Percentiles rank a stretch among this genome's conserved stretches.
Conservation (phyloP, 1,140 invertebrate genomes). For the Panagrolaimus sp. region DNA sequence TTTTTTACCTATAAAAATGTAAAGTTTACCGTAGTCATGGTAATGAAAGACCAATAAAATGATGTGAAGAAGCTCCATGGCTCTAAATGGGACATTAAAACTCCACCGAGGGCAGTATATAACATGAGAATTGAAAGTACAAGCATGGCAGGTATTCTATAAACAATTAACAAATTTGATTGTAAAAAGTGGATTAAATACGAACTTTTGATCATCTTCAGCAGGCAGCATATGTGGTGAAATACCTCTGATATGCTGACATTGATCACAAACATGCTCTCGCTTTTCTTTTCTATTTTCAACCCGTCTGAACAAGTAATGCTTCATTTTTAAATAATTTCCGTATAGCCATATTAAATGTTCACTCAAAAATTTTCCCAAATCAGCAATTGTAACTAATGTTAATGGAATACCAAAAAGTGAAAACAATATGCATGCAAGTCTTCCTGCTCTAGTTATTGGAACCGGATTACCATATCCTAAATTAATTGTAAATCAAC, state of each 20-base stretch:
- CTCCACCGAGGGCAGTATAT: slow-evolving; percentile 55
- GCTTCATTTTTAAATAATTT: slow-evolving; percentile 51
- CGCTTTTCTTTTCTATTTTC: slow-evolving; percentile 22
- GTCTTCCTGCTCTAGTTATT: slow-evolving; percentile 42
- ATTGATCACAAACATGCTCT: slow-evolving; percentile 52
- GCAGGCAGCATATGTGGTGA: slow-evolving; percentile 40
- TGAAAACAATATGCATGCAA: slow-evolving; percentile 53
- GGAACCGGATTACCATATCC: slow-evolving; percentile 58
- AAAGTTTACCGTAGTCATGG: slow-evolving; percentile 52
- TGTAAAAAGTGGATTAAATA: not conserved
- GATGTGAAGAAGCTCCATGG: slow-evolving; percentile 58
- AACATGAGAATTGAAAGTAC: slow-evolving; percentile 53
- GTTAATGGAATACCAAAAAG: slow-evolving; percentile 57
- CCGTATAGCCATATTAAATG: slow-evolving; percentile 57
- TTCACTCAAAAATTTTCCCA: slow-evolving; percentile 56
- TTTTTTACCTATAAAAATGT: no score
- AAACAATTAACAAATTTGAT: slow-evolving; percentile 14
- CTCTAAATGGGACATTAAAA: slow-evolving; percentile 56
- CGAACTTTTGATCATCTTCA: slow-evolving; percentile 49
- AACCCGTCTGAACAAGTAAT: slow-evolving; percentile 28
- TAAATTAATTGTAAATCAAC: no score
- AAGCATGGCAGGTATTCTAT: slow-evolving; percentile 53
- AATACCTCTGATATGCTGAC: slow-evolving; percentile 45
- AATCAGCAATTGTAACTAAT: slow-evolving; percentile 57
- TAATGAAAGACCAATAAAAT: slow-evolving; percentile 58